These are phyloP conservation scores for Trididemnum miniatum DNA, from an alignment of 23 tunicate genomes.

Conservation along the genomic window DNA sequence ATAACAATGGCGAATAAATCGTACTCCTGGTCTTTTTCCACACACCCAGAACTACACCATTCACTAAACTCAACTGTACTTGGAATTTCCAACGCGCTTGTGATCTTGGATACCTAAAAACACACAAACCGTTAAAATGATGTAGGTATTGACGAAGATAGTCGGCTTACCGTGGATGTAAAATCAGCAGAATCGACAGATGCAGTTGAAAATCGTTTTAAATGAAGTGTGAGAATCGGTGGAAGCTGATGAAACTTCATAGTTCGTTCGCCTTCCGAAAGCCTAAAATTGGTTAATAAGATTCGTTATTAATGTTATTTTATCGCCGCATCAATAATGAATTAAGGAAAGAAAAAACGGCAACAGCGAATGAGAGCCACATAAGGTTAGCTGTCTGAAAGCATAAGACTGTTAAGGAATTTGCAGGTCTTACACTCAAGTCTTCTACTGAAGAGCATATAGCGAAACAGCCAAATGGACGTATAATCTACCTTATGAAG, in stretches of 20 bases:
- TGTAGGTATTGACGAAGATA: no score
- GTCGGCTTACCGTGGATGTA: conserved; percentile 23
- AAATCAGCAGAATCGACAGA: background rate
- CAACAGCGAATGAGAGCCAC: no score
- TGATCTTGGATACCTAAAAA: conserved; percentile 60
- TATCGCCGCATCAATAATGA: no score
- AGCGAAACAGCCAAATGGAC: no score
- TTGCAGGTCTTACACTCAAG: no score
- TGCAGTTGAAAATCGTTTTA: conserved; percentile 63
- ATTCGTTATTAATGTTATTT: no score
- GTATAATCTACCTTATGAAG: no score
- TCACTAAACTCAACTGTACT: conserved; percentile 8
- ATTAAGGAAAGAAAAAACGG: no score
- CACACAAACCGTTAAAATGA: background rate
- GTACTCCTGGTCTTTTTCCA: conserved; percentile 19
- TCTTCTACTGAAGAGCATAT: no score
- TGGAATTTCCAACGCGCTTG: conserved; percentile 51
- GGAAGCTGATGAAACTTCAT: conserved; percentile 51
- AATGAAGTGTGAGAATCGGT: conserved; percentile 58
- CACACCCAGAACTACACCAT: conserved; percentile 49
- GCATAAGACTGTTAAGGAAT: no score
- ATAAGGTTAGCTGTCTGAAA: no score
- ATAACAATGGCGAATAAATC: conserved; percentile 56
- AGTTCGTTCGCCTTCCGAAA: conserved; percentile 62
- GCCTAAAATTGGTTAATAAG: conserved; percentile 36